Base-by-base conservation (phyloP, 1,140 invertebrate genomes). In the Ips typographus region DNA sequence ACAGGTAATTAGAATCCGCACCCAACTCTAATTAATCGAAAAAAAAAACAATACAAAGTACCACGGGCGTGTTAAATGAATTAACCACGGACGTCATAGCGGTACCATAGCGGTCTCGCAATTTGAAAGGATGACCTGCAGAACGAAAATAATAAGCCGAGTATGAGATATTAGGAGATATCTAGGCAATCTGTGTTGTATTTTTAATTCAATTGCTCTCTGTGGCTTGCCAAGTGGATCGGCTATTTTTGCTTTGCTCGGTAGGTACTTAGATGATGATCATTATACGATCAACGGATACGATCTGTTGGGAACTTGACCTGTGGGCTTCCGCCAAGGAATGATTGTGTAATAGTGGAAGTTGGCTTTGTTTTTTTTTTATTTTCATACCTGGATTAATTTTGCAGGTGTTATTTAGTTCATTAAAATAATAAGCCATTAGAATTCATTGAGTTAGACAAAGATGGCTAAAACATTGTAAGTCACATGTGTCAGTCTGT, bases 261-360 rank as follows among this genome's bases (percentile, higher is more conserved):
- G 37, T 8, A 49, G 7, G 44, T 6, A 49, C 22, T 6, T 6
- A 55, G 52, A 55, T 55, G 37, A n/a, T 38, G 36, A 55, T 7
- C 8, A 55, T 55, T 5, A 55, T 55, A 8, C n/a, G 7, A 5
- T 6, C 22, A 6, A 49, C 44, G 44, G 44, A 49, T 49, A 49
- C 37, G 52, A 55, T 36, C 52, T 55, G 52, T 55, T 55, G 52
- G 52, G 52, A 55, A 55, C 52, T 36, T 55, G 37, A 55, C 52
- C n/a, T 55, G 37, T 37, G 52, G 52, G 52, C 37, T 55, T 55
- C 52, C 52, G 52, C 52, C 52, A 55, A 55, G 52, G 52, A 55
- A 55, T 55, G n/a, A 38, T 55, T 49, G 44, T 22, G 44, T 49
- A 49, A 49, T 49, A 49, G 22, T 49, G 22, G 22, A 22, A 22